Conservation (phyloP, 2,797 vertebrate species). For the Nannoperca australis region DNA sequence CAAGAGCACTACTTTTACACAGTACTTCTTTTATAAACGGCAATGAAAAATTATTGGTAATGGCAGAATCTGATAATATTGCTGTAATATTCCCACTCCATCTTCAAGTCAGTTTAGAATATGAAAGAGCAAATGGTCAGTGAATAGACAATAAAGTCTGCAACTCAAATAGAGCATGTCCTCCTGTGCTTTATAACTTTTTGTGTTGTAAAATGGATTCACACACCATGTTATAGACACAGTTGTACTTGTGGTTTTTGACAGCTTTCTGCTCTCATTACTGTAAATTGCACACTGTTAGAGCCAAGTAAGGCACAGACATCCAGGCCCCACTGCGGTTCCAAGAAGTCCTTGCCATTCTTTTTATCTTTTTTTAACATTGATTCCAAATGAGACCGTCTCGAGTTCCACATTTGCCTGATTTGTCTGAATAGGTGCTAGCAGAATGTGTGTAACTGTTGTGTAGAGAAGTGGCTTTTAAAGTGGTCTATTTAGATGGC, state of each 20-base stretch:
- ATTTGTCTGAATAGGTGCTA: slow-evolving; percentile 31
- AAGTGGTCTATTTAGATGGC: slow-evolving; percentile 14
- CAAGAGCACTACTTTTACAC: too few relatives aligned
- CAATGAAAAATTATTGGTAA: slow-evolving; percentile 8
- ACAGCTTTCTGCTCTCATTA: slow-evolving; percentile 58
- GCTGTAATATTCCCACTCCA: not conserved
- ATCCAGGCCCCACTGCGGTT: slow-evolving; percentile 36
- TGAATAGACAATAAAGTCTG: slow-evolving; percentile 13
- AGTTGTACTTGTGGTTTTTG: slow-evolving; percentile 47
- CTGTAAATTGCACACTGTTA: slow-evolving; percentile 58
- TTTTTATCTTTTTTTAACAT: slow-evolving; percentile 61
- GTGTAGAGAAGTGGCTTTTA: slow-evolving; percentile 9
- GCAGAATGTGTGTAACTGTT: slow-evolving; percentile 32
- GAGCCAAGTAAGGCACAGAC: slow-evolving; percentile 43
- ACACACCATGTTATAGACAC: slow-evolving; percentile 36
- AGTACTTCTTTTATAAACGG: not conserved
- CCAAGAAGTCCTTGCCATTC: slow-evolving; percentile 47
- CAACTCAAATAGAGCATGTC: slow-evolving; percentile 17
- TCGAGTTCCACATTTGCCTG: slow-evolving; percentile 42
- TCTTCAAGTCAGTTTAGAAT: not conserved
- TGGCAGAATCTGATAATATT: not conserved
- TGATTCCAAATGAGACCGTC: slow-evolving; percentile 56
- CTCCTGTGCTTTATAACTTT: slow-evolving; percentile 21
- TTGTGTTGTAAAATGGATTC: slow-evolving; percentile 48
- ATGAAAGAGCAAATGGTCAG: not conserved